These are phyloP conservation scores for Gibbula magus DNA, from an alignment of 2,888 invertebrate species.

Conservation along the genomic window DNA sequence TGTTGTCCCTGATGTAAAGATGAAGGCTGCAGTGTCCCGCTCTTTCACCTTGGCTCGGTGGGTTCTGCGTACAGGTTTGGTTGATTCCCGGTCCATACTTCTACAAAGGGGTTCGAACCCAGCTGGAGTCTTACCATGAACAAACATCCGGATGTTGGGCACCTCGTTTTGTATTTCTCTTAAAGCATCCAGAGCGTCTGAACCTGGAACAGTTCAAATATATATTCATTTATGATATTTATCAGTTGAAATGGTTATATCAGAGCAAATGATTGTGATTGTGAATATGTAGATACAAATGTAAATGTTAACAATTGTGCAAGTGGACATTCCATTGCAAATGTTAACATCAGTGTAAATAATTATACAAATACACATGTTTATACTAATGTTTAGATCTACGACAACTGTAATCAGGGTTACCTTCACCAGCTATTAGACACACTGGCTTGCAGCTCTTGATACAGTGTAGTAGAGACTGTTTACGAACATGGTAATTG, in stretches of 20 bases:
- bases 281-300: no score
- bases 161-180: slow-evolving; percentile 36
- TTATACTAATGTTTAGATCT: not conserved
- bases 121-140: slow-evolving; percentile 12
- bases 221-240: no score
- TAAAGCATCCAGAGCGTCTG: not conserved
- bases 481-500: slow-evolving; percentile 28
- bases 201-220: not conserved
- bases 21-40: slow-evolving; percentile 39
- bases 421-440: slow-evolving; percentile 27
- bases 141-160: slow-evolving; percentile 33
- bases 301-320: no score
- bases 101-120: slow-evolving; percentile 38
- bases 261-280: no score
- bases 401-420: not conserved
- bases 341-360: not conserved
- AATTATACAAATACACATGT: not conserved
- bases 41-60: slow-evolving; percentile 29
- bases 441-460: slow-evolving; percentile 20
- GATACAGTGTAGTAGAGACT: slow-evolving; percentile 25
- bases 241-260: no score
- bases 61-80: slow-evolving; percentile 30
- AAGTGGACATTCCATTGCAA: not conserved
- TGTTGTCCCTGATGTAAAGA: slow-evolving; percentile 60
- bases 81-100: slow-evolving; percentile 14